phyloP scores from a whole-genome alignment of 2,797 vertebrate genomes.

The Danio aesculapii region DNA sequence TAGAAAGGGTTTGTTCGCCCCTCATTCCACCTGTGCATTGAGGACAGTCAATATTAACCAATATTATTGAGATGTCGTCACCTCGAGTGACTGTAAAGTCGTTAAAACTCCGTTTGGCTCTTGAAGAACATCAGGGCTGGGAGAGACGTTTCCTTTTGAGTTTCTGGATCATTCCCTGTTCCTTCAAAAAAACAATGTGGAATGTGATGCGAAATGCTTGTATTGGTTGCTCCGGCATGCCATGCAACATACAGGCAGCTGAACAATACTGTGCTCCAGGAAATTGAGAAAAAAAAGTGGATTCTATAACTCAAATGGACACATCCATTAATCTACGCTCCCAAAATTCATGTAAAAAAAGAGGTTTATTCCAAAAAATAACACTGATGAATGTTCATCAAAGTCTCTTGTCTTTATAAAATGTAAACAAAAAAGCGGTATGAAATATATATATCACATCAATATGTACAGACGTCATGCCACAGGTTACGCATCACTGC shows the following conservation, averaged over 20 bases:
- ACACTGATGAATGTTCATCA: constrained; percentile 38
- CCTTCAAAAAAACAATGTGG: constrained; percentile 53
- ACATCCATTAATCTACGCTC: constrained; percentile 31
- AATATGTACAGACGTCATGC: constrained; percentile 77
- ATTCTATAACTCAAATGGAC: constrained; percentile 4
- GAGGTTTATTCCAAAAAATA: constrained; percentile 39
- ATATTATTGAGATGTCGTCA: constrained; percentile 16
- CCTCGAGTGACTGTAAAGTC: constrained; percentile 4
- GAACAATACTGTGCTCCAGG: constrained; percentile 66
- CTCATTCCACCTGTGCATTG: constrained; percentile 21
- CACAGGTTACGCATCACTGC: constrained; percentile 80
- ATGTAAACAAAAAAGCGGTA: constrained; percentile 62
- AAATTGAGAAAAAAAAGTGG: constrained; percentile 61
- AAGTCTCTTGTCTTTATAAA: constrained; percentile 73
- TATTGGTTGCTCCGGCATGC: constrained; percentile 7
- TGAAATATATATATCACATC: constrained; percentile 75
- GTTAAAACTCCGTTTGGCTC: constrained; percentile 1
- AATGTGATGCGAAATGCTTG: constrained; percentile 19
- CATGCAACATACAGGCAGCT: constrained; percentile 44
- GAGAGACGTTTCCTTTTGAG: constrained; percentile 55
- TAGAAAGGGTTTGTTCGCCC: constrained; percentile 19
- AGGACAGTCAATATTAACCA: constrained; percentile 44
- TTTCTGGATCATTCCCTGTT: constrained; percentile 54
- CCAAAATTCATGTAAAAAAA: constrained; percentile 6
- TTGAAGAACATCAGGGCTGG: constrained; percentile 51